A percentile compares a stretch with the other conserved stretches of the same genome.
Conservation (phyloP, 2,113 vertebrate species). For the Pampusana beccarii region DNA sequence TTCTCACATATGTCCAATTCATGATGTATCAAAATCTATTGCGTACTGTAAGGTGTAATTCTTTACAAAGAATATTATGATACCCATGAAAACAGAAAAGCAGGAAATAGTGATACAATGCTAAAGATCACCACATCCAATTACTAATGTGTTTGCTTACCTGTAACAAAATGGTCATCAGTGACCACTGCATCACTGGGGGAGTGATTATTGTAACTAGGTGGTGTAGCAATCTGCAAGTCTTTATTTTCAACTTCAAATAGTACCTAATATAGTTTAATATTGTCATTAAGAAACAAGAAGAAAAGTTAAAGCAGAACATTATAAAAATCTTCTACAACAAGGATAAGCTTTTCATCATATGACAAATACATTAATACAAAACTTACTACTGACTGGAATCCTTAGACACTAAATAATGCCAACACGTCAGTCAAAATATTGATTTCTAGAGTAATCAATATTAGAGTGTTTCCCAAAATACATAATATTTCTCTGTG, state of each 20-base stretch:
- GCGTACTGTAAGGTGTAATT: background rate
- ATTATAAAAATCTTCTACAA: background rate
- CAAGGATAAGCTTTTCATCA: background rate
- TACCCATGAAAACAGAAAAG: background rate
- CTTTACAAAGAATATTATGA: background rate
- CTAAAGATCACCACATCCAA: background rate
- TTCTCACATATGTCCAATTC: background rate
- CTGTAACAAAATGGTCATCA: conserved; percentile 27
- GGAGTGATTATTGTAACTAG: background rate
- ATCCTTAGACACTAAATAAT: background rate
- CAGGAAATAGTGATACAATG: background rate
- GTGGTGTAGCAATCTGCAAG: conserved; percentile 4
- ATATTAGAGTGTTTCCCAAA: background rate
- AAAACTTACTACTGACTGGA: background rate
- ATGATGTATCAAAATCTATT: background rate
- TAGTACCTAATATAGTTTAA: conserved; percentile 63
- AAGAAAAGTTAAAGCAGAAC: background rate
- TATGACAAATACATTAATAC: background rate
- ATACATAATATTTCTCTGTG: background rate
- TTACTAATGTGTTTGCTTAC: background rate
- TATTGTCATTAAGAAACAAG: background rate
- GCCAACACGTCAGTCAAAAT: background rate
- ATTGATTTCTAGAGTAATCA: background rate
- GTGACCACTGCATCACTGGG: background rate
- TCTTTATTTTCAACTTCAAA: conserved; percentile 72